These are phyloP conservation scores for Lasioglossum zephyrum DNA, from an alignment of 2,888 invertebrate species.

Conservation along the genomic window DNA sequence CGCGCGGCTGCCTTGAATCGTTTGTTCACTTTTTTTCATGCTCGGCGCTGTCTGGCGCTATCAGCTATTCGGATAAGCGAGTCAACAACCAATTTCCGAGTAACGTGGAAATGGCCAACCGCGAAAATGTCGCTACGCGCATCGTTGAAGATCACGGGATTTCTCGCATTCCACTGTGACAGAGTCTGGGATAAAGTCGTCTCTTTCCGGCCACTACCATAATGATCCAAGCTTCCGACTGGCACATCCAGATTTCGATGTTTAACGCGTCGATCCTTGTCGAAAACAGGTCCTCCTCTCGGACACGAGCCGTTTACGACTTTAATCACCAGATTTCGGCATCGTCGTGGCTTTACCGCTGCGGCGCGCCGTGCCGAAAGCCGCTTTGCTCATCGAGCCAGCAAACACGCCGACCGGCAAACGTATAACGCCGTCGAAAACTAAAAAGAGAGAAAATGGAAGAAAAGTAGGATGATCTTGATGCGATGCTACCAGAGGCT, in stretches of 20 bases:
- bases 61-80: too few relatives aligned
- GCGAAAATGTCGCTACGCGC: background rate
- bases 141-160: background rate
- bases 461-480: background rate
- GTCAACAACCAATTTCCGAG: background rate
- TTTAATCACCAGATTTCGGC: conserved; percentile 40
- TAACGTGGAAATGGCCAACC: background rate
- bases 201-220: background rate
- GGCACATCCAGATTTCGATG: background rate
- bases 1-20: background rate
- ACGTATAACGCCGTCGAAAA: conserved; percentile 14
- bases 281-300: conserved; percentile 18
- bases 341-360: conserved; percentile 16
- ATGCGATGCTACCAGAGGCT: background rate
- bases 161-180: background rate
- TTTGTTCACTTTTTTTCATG: too few relatives aligned
- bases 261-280: conserved; percentile 33
- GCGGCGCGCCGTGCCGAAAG: conserved; percentile 15
- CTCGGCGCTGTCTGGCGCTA: too few relatives aligned
- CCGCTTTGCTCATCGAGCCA: conserved; percentile 26
- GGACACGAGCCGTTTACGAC: conserved; percentile 14
- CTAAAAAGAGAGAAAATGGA: background rate
- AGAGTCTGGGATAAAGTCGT: background rate
- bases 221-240: background rate
- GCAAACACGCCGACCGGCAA: conserved; percentile 25